These are phyloP conservation scores for Cyclophora albipunctata DNA, from an alignment of 2,888 invertebrate species.

Conservation along the genomic window DNA sequence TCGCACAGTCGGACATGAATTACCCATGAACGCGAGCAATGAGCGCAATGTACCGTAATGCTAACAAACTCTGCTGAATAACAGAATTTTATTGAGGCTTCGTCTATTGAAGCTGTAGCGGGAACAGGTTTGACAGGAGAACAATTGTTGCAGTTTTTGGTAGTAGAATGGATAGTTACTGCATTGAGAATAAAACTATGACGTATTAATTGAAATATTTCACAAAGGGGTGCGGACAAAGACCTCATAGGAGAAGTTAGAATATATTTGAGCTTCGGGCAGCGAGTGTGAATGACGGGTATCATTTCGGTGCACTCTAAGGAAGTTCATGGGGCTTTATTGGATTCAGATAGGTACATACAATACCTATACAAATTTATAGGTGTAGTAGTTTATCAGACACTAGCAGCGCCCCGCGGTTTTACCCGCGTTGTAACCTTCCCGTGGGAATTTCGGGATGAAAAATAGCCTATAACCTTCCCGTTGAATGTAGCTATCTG, in stretches of 20 bases:
- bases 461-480: too few species aligned
- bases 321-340: too few species aligned
- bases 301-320: too few species aligned
- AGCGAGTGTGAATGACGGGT: too few species aligned
- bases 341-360: too few species aligned
- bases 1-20: conserved; percentile 52
- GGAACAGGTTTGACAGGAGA: conserved; percentile 21
- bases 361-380: too few species aligned
- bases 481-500: too few species aligned
- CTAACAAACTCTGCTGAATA: conserved; percentile 26
- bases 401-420: too few species aligned
- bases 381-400: too few species aligned
- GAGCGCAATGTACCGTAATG: conserved; percentile 50
- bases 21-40: conserved; percentile 57
- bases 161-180: conserved; percentile 31
- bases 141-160: conserved; percentile 33
- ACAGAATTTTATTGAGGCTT: conserved; percentile 14
- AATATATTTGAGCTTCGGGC: too few species aligned
- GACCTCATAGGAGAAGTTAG: conserved; percentile 1
- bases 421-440: too few species aligned
- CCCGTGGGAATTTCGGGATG: too few species aligned
- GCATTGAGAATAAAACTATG: conserved; percentile 30
- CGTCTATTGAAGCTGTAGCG: conserved; percentile 3
- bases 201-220: conserved; percentile 54
- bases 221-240: conserved; percentile 48